Evolutionary conservation across 2,797 vertebrate genomes (phyloP).

Genomic region (Mallotus villosus): DNA sequence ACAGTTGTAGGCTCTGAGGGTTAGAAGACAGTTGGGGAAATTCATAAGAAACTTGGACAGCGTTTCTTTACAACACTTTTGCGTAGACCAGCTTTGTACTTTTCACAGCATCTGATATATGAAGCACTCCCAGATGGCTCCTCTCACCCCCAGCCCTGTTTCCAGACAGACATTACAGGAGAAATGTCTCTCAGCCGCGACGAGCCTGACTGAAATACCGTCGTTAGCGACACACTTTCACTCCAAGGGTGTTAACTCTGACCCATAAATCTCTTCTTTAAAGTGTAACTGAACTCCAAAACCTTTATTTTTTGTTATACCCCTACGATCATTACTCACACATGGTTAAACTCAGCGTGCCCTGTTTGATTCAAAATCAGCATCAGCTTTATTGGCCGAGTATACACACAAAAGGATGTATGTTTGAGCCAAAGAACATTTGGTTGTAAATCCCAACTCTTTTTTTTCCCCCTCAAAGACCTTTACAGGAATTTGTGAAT

Average conservation of each 20-base stretch:
- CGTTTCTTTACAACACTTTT: slow-evolving; percentile 5
- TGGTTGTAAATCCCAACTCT: no score
- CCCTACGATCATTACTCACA: no score
- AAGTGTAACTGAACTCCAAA: neutral
- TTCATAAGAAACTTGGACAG: neutral
- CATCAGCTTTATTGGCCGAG: no score
- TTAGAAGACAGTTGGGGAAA: neutral
- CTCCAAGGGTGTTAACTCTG: neutral
- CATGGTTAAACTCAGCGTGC: no score
- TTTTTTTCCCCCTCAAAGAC: no score
- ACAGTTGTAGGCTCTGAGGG: neutral
- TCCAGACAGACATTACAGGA: neutral
- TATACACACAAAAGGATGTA: no score
- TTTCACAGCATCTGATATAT: slow-evolving; percentile 9
- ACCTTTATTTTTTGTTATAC: no score
- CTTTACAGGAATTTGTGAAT: no score
- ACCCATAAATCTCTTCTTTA: neutral
- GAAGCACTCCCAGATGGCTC: neutral
- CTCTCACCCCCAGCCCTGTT: neutral
- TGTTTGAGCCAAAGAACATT: no score
- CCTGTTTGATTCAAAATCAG: no score
- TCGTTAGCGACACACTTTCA: neutral
- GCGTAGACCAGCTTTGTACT: neutral
- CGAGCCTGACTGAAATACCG: no score
- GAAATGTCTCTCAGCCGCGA: neutral